These are phyloP conservation scores for Netta rufina DNA, from an alignment of 2,797 vertebrate genomes.

Conservation along the genomic window DNA sequence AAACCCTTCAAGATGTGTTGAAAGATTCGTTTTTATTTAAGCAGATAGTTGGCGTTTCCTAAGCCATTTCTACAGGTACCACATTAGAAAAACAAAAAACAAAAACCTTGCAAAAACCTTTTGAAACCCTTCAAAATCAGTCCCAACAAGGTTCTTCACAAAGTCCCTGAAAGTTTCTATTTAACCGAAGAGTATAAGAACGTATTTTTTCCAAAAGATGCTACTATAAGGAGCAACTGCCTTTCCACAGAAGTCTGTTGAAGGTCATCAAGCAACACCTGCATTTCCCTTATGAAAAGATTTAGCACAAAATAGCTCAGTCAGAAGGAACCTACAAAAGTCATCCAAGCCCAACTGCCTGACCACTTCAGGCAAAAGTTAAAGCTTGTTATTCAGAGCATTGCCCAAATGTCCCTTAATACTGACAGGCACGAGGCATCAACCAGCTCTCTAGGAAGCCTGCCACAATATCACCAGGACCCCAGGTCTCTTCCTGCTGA, in stretches of 20 bases:
- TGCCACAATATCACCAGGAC: neutral
- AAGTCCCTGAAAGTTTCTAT: neutral
- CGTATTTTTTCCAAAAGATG: neutral
- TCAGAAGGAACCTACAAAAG: no score
- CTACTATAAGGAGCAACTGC: neutral
- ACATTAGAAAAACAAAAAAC: neutral
- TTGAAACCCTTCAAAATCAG: neutral
- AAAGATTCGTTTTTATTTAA: no score
- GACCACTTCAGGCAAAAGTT: no score
- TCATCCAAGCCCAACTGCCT: no score
- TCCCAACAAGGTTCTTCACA: neutral
- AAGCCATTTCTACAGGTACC: neutral
- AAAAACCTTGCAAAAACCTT: neutral
- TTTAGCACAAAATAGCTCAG: no score
- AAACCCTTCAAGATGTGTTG: no score
- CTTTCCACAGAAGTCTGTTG: neutral
- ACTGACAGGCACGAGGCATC: no score
- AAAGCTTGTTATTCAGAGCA: no score
- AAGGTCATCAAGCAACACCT: neutral
- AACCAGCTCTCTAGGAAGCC: no score
- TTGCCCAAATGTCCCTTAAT: no score
- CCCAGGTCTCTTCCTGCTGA: neutral
- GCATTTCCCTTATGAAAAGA: neutral
- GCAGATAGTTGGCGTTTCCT: neutral
- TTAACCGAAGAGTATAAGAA: fast-evolving